These are phyloP conservation scores for Axea sp. DNA, from an alignment of 2,888 invertebrate genomes.

Conservation along the genomic window DNA sequence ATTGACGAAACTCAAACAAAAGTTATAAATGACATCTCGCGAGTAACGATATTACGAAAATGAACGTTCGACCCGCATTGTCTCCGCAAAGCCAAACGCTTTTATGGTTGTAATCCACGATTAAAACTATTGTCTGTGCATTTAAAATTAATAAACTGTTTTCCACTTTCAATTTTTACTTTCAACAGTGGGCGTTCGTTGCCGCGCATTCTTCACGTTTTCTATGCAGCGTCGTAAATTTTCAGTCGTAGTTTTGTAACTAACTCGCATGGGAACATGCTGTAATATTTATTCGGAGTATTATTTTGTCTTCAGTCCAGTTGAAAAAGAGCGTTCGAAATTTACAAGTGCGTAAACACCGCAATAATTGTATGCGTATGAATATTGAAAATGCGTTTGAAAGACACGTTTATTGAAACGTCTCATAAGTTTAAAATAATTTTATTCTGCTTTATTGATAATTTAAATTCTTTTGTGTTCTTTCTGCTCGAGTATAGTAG, in stretches of 20 bases:
- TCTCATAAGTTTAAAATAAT: too few relatives aligned
- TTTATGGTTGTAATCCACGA: constrained; percentile 1
- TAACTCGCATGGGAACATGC: constrained; percentile 5
- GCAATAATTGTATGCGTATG: too few relatives aligned
- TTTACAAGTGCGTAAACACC: too few relatives aligned
- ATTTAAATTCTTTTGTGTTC: too few relatives aligned
- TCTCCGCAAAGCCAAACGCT: not conserved
- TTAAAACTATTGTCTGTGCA: constrained; percentile 9
- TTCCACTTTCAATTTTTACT: constrained; percentile 26
- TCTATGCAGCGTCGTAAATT: constrained; percentile 27
- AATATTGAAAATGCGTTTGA: too few relatives aligned
- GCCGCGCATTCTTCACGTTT: constrained; percentile 21
- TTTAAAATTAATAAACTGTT: constrained; percentile 17
- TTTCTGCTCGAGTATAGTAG: too few relatives aligned
- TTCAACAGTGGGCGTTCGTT: constrained; percentile 35
- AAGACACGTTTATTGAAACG: too few relatives aligned
- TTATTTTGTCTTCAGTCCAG: too few relatives aligned
- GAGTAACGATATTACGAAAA: constrained; percentile 1
- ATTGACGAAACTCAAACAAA: not conserved
- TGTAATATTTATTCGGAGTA: not conserved
- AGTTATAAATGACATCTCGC: not conserved
- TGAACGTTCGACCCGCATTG: not conserved
- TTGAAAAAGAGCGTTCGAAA: too few relatives aligned
- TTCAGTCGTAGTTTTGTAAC: constrained; percentile 4
- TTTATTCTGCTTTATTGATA: too few relatives aligned